A percentile compares a stretch with the other conserved stretches of the same genome.
Conservation (phyloP, 2,113 vertebrate species). For the Sylvia atricapilla region DNA sequence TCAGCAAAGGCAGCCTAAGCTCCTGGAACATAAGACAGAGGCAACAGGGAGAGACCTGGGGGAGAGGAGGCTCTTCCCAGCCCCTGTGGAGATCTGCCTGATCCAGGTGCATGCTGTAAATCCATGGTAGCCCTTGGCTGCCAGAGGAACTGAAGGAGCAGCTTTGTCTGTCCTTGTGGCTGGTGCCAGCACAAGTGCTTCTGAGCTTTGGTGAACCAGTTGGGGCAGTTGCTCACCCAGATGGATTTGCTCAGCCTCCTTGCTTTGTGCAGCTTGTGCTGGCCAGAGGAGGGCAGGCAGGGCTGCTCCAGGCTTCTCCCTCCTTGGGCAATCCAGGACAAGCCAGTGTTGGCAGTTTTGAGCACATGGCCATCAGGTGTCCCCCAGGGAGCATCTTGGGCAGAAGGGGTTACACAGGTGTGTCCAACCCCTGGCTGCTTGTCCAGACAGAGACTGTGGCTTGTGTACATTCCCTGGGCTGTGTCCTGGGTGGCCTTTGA, state of each 20-base stretch:
- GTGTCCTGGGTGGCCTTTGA: not conserved
- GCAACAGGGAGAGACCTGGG: not conserved
- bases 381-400: not conserved
- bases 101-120: rapidly evolving
- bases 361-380: not conserved
- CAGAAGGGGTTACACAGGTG: not conserved
- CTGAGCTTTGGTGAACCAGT: not conserved
- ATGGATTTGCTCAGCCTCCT: not conserved
- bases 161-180: not conserved
- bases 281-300: not conserved
- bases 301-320: not conserved
- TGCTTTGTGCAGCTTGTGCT: rapidly evolving
- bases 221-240: not conserved
- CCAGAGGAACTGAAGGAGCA: not conserved
- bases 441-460: not conserved
- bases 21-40: not conserved
- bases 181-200: not conserved
- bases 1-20: not conserved
- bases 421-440: rapidly evolving
- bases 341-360: not conserved
- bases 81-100: rapidly evolving
- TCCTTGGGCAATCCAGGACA: not conserved
- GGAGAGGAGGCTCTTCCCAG: not conserved
- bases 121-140: not conserved
- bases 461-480: not conserved